Evolutionary conservation across 2,797 vertebrate species (phyloP).

Genomic region (Gastrophryne carolinensis): DNA sequence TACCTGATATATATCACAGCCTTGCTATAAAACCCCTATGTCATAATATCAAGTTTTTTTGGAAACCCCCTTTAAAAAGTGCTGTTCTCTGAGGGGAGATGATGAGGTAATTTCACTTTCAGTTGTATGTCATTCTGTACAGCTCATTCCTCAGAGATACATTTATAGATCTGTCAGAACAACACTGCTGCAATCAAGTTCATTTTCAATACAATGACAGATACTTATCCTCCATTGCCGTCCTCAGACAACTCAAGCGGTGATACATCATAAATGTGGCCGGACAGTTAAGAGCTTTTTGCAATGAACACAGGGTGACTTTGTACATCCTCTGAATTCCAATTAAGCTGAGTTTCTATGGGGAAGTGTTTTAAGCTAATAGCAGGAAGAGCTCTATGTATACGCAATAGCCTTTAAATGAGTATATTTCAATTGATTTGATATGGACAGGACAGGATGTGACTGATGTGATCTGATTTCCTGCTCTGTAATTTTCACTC

Average conservation of each 20-base stretch:
- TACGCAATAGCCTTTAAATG: no score
- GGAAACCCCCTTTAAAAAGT: background rate
- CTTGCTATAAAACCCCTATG: no score
- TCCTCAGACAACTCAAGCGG: background rate
- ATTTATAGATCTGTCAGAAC: constrained; percentile 27
- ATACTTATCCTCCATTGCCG: background rate
- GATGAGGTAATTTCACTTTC: constrained; percentile 7
- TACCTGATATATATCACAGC: no score
- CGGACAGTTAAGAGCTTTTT: background rate
- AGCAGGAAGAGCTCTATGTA: background rate
- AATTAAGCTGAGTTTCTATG: background rate
- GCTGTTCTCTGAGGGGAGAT: background rate
- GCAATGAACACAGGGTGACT: background rate
- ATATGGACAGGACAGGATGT: no score
- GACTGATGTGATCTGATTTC: no score
- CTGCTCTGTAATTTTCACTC: no score
- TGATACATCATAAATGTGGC: background rate
- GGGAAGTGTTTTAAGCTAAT: background rate
- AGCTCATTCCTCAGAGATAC: background rate
- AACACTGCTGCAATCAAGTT: constrained; percentile 8
- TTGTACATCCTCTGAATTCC: background rate
- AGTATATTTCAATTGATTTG: no score
- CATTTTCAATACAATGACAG: constrained; percentile 27
- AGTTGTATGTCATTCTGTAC: constrained; percentile 28
- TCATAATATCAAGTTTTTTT: background rate